A percentile compares a stretch with the other conserved stretches of the same genome.
Evolutionary conservation across 2,797 vertebrate species (phyloP).

Genomic region (Mormyrops attenuatus): DNA sequence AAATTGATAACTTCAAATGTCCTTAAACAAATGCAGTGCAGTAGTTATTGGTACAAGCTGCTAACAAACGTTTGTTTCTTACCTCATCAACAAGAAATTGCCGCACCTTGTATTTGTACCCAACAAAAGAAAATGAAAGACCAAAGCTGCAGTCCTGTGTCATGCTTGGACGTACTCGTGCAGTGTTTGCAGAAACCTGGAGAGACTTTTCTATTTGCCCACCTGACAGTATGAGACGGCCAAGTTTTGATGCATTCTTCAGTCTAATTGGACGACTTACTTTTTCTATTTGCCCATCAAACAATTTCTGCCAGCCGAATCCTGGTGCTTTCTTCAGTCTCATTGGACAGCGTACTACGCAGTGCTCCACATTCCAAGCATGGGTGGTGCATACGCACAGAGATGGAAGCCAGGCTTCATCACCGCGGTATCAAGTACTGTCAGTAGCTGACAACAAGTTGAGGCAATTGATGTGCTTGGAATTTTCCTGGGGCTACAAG

Average conservation of each 20-base stretch:
- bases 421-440: not conserved
- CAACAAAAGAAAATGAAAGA: not conserved
- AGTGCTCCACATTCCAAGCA: not conserved
- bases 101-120: not conserved
- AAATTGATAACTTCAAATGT: not conserved
- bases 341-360: not conserved
- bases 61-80: not conserved
- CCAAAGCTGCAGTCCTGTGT: not conserved
- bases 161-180: not conserved
- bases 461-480: slow-evolving; percentile 2
- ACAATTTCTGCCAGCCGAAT: not conserved
- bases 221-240: not conserved
- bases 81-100: not conserved
- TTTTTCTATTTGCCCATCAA: not conserved
- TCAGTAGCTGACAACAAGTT: slow-evolving; percentile 8
- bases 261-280: not conserved
- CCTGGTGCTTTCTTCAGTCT: not conserved
- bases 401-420: not conserved
- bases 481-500: slow-evolving; percentile 5
- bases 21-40: not conserved
- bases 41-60: not conserved
- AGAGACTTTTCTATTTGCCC: not conserved
- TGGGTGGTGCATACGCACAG: not conserved
- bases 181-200: not conserved
- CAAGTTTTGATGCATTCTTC: not conserved